Conservation (phyloP, 2,888 invertebrate genomes). For the Oasisia sp. region DNA sequence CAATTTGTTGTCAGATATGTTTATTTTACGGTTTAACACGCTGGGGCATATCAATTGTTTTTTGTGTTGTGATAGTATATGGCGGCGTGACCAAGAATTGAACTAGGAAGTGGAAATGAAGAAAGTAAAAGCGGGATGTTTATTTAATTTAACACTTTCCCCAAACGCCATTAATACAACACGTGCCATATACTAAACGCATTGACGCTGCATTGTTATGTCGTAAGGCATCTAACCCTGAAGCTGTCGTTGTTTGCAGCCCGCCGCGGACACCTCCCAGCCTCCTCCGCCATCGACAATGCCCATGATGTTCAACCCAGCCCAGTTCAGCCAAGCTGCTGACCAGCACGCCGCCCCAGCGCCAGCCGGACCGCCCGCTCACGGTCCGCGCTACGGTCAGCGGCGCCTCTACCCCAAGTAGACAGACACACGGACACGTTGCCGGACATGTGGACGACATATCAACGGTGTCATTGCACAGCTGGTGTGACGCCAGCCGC, state of each 20-base stretch:
- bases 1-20: no score
- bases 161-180: no score
- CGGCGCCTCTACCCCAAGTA: conserved; percentile 37
- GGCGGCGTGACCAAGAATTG: no score
- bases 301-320: conserved; percentile 36
- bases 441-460: neutral
- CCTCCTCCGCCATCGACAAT: neutral
- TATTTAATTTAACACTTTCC: no score
- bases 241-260: neutral
- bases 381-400: conserved; percentile 33
- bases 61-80: no score
- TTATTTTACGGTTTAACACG: no score
- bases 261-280: neutral
- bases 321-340: conserved; percentile 25
- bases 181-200: no score
- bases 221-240: no score
- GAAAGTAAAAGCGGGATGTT: no score
- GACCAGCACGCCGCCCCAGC: conserved; percentile 21
- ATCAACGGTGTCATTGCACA: neutral
- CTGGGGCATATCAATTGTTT: no score
- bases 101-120: no score
- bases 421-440: neutral
- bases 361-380: neutral
- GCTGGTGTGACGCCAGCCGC: neutral
- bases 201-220: no score